A percentile compares a stretch with the other conserved stretches of the same genome.
These are phyloP conservation scores for Leguminivora glycinivorella DNA, from an alignment of 1,140 invertebrate species.

Conservation along the genomic window DNA sequence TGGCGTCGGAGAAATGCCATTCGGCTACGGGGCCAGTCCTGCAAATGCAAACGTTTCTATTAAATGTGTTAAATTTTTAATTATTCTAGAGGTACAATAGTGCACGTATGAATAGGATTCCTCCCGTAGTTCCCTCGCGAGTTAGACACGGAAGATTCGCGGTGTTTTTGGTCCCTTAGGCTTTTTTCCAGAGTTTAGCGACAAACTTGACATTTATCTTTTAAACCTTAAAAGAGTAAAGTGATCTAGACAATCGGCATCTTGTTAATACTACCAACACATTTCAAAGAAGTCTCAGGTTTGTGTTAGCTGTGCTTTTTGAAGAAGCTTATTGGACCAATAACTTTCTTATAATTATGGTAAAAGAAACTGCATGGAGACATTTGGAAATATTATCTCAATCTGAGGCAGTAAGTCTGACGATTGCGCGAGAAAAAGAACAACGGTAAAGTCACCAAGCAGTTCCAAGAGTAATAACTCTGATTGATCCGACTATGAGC, in stretches of 20 bases:
- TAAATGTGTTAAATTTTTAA: no score
- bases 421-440: neutral
- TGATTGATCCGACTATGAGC: constrained; percentile 36
- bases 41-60: no score
- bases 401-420: neutral
- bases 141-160: constrained; percentile 19
- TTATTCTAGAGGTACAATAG: neutral
- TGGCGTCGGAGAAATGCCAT: no score
- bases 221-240: neutral
- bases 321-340: neutral
- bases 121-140: constrained; percentile 35
- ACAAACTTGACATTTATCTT: neutral
- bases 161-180: constrained; percentile 12
- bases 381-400: neutral
- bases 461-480: neutral
- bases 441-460: neutral
- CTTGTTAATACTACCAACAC: no score
- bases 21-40: no score
- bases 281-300: neutral
- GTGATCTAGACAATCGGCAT: neutral
- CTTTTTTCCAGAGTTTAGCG: neutral
- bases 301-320: neutral
- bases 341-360: neutral
- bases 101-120: neutral
- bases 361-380: constrained; percentile 9